Conservation (phyloP, 2,888 invertebrate genomes). For the Periphyllus acericola region DNA sequence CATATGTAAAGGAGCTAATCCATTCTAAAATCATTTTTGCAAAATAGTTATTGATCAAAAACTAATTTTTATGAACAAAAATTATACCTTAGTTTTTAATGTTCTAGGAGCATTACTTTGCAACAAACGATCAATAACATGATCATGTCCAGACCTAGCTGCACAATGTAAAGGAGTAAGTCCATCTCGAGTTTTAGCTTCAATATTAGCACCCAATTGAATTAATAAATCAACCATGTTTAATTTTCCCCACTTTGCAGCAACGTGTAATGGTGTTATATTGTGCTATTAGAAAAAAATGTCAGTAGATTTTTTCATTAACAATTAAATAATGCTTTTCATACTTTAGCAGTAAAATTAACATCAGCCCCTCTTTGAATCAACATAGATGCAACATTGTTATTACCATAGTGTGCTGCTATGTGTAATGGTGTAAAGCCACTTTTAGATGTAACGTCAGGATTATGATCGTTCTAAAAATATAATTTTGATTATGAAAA, state of each 20-base stretch:
- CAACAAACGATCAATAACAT: constrained; percentile 88
- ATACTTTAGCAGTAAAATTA: constrained; percentile 90
- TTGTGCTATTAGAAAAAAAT: constrained; percentile 74
- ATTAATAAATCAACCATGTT: constrained; percentile 88
- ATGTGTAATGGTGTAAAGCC: constrained; percentile 99
- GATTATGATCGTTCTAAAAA: constrained; percentile 90
- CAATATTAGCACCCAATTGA: constrained; percentile 89
- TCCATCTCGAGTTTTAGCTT: constrained; percentile 93
- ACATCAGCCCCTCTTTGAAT: constrained; percentile 93
- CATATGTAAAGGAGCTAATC: constrained; percentile 97
- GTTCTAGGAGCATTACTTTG: constrained; percentile 82
- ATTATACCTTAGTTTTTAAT: constrained; percentile 52
- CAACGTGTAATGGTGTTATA: constrained; percentile 98
- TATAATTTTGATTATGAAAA: not conserved
- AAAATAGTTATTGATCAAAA: not conserved
- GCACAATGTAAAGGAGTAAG: constrained; percentile 97
- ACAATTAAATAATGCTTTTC: constrained; percentile 46
- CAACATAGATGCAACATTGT: constrained; percentile 88
- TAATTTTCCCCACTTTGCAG: constrained; percentile 97
- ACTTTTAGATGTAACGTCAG: constrained; percentile 95
- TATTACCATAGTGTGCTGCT: constrained; percentile 98
- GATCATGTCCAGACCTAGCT: constrained; percentile 94
- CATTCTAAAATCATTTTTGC: constrained; percentile 72
- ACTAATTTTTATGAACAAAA: constrained; percentile 14
- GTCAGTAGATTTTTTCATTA: not conserved